Base-by-base conservation (phyloP, 2,113 vertebrate species). In the Tenrec ecaudatus region DNA sequence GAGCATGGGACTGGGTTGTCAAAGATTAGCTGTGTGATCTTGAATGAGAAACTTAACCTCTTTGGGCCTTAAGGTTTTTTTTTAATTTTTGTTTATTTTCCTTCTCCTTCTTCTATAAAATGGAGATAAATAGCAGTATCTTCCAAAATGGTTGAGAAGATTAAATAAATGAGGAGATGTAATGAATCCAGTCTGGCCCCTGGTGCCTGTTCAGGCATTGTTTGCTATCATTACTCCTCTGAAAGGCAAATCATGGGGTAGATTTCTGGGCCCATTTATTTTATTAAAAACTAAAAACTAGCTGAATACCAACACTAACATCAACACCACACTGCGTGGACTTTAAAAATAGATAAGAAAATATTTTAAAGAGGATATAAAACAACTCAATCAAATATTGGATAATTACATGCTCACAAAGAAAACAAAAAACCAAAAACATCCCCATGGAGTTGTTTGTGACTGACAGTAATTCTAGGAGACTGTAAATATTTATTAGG, bases 251-350 rank as follows among this genome's bases (percentile, higher is more conserved):
- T 16, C 31, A 29, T 20, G 23, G 36, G 2, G 23, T 29, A 27
- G 79, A 16, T n/a, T 29, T 68, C 33, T n/a, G 25, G 2, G 47
- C 47, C 9, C 47, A 53, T 40, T 40, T 40, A 3, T 40, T 40
- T 40, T 40, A 40, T 29, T 43, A 6, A 1, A 19, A 38, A 77
- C 29, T 1, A 57, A 53, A 1, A 1, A 20, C 47, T 76, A 76
- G 15, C 27, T 20, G 62, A 89, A n/a, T 62, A 62, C 60, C 60
- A 62, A 1, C 3, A 62, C 60, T 23, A 62, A 2, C 3, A 14
- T 0, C 1, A 27, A 53, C 1, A 19, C 8, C 6, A 7, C 4
- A 2, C 0, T 22, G 23, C 20, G 14, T 0, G 1, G 3, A 60
- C 60, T 82, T 80, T 2, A 25, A 40, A 23, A 57, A 14, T 4